Base-by-base conservation (phyloP, 1,140 invertebrate genomes). In the Aphaenogaster floridana region DNA sequence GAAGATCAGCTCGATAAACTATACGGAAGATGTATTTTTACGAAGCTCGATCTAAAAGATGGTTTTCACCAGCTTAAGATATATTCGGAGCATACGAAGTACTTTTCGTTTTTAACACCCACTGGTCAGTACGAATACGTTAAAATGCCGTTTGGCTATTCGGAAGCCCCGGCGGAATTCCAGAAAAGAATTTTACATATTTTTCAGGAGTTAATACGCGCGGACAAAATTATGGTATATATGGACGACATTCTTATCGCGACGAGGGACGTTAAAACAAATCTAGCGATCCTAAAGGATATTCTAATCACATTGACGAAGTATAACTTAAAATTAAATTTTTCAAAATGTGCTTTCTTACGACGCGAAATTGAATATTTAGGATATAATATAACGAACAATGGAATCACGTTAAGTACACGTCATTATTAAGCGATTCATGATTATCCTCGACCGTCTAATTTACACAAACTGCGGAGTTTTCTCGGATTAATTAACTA, bases 261-360 rank as follows among this genome's bases (percentile, higher is more conserved):
- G 13, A 54, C 63, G 0, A 8, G 6, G 1, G 54, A 13, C 0
- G 28, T 54, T 9, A 5, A 54, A n/a, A 17, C 68, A 0, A 80
- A 80, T 68, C 15, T 68, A 9, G 1, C 9, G 4, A 15, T 80
- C 0, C 0, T 80, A 15, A 36, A 21, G 2, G 48, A 80, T 15
- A 63, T 80, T 1, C 7, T 68, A 8, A 17, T 50, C 13, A 6
- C 3, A 39, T 17, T 45, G 2, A 68, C 42, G 3, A 21, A 45
- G 9, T 68, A 68, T 11, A 9, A 17, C 0, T 50, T 80, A n/a
- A 17, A 68, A 17, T 54, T 80, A 7, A 80, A 80, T 68, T 36
- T 15, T 1, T 15, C 21, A 4, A 80, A 80, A 54, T 68, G 50
- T 80, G 0, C 28, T 28, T 28, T 28, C 0, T 0, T 28, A 0